Base-by-base conservation (phyloP, 2,797 vertebrate species). In the Sebastes nivosus region DNA sequence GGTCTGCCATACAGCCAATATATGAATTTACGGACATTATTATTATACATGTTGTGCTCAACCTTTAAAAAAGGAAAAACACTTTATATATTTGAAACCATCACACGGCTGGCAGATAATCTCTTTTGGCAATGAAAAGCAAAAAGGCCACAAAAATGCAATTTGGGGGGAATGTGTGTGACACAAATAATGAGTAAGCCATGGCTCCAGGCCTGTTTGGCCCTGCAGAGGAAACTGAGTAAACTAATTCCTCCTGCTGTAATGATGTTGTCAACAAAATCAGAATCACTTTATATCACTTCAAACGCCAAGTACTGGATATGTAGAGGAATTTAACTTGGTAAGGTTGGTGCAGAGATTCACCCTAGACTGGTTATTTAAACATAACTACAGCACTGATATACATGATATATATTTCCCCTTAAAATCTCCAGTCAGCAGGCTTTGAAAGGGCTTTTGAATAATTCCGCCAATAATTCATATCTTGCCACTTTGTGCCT, bases 111-210 rank as follows among this genome's bases (percentile, higher is more conserved):
- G 77, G 59, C 71, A 85, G 22, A 80, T 85, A 73, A 82, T 88
- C 82, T 87, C 71, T 76, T 79, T 59, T 87, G 90, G 88, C 90
- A 87, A 72, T n/a, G 22, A 81, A 76, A 87, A 58, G 77, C 57
- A 84, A 24, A 81, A 90, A 82, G 80, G 85, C 83, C 87, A 84
- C 83, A 92, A 80, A 84, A 90, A 90, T 87, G 88, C 76, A 89
- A 82, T 92, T 92, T 88, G 78, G 79, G 76, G 69, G 54, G 42
- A 79, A 87, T 91, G 80, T 77, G 84, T 86, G 76, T 87, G 81
- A 87, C 92, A 88, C 88, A 89, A 92, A 91, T 91, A 87, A 89
- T 89, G 88, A 92, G 86, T 91, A 85, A 92, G 83, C 80, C 20
- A 67, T 89, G 88, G 88, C 90, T 92, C 32, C 63, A 25, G 91